These are phyloP conservation scores for Coleophora deauratella DNA, from an alignment of 2,888 invertebrate genomes.

Conservation along the genomic window DNA sequence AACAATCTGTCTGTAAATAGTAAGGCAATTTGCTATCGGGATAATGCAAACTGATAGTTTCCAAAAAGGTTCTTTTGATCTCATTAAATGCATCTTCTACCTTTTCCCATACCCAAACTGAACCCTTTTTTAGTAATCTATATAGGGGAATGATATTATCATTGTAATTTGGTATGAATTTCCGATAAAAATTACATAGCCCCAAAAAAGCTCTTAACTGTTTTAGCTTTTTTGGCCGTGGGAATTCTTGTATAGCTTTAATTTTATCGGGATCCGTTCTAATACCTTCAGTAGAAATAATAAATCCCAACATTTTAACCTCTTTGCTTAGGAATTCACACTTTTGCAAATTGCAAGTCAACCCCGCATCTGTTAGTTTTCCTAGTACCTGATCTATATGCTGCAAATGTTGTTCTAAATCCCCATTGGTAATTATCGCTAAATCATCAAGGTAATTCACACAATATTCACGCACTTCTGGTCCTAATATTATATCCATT, in stretches of 20 bases:
- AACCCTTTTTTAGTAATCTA: slow-evolving; percentile 15
- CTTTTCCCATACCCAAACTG: slow-evolving; percentile 10
- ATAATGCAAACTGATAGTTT: slow-evolving; percentile 6
- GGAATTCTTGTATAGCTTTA: slow-evolving; percentile 20
- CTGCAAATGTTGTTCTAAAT: slow-evolving; percentile 12
- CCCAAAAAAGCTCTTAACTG: slow-evolving; percentile 20
- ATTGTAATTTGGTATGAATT: slow-evolving; percentile 6
- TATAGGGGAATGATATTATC: slow-evolving; percentile 4
- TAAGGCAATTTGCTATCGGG: slow-evolving; percentile 6
- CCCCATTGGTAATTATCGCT: slow-evolving; percentile 13
- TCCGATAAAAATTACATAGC: slow-evolving; percentile 6
- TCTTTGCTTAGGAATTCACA: slow-evolving; percentile 7
- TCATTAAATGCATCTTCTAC: slow-evolving; percentile 3
- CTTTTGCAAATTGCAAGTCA: slow-evolving; percentile 4
- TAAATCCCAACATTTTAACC: slow-evolving; percentile 10
- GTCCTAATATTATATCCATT: slow-evolving; percentile 19
- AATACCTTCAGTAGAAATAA: slow-evolving; percentile 6
- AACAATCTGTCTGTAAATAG: slow-evolving; percentile 19
- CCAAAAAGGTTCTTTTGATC: slow-evolving; percentile 9
- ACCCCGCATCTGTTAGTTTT: slow-evolving; percentile 2
- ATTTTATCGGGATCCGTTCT: slow-evolving; percentile 11
- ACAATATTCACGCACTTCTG: slow-evolving; percentile 16
- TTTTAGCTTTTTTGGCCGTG: slow-evolving; percentile 7
- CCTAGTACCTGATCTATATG: slow-evolving; percentile 12
- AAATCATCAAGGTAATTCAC: slow-evolving; percentile 21